Evolutionary conservation across 2,888 invertebrate genomes (phyloP), one percentile per base, ranked within the genome.

Genomic region (Zaprionus bogoriensis): DNA sequence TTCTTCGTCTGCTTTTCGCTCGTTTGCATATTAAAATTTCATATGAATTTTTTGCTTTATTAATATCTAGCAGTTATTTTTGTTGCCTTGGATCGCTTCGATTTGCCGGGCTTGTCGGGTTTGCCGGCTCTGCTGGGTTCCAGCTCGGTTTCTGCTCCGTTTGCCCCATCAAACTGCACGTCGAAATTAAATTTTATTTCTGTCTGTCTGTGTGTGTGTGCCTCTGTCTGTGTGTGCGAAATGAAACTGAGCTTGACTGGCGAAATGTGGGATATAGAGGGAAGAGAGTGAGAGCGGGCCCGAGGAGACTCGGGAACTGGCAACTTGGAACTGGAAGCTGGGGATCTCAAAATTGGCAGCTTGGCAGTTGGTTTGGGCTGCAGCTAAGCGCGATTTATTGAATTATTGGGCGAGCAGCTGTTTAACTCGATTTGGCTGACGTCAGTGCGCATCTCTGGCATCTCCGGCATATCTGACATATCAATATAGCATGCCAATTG

Each of bases 11-110:
- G 69, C 74, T 70, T 68, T 76, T 74, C 67, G 70, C 74, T 76
- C 86, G 77, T 80, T 83, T 80, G 86, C 80, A 80, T 82, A 82
- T 82, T 82, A 82, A 87, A 84, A 84, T 81, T 87, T 86, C 87
- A 86, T 86, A 83, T 81, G 87, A 59, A 77, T 80, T 84, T 84
- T 74, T 83, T 69, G 81, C 81, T 82, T 75, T 87, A 87, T 81
- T 87, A 84, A 81, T 84, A 87, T 87, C 77, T 86, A 80, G 83
- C 86, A 76, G 87, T 83, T 80, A 81, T 81, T 86, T 81, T 86
- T 63, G 73, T 65, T 73, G 47, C 53, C 52, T 67, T 41, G 72
- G 51, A 54, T 60, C 54, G 62, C 50, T 67, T 75, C 72, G 63
- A 65, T 73, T 68, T 50, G 52, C 28, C 53, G 52, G 58, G 23